Evolutionary conservation across 2,888 invertebrate genomes (phyloP), one percentile per base, ranked within the genome.

Genomic region (Anarsia innoxiella): DNA sequence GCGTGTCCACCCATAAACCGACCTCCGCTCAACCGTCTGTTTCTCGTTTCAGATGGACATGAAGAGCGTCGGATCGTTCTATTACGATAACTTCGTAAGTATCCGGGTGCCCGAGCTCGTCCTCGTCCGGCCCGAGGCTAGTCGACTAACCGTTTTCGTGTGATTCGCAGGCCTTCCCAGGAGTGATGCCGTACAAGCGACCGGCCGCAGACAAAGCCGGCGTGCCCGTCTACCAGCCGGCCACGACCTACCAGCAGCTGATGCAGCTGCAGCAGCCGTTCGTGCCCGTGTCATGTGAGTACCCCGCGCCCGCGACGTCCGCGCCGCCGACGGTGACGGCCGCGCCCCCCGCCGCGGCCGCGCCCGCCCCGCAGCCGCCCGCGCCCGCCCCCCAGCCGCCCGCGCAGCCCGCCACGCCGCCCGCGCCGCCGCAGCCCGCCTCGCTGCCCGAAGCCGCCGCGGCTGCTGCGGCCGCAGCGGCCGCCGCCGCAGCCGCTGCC

Each of bases 241-340:
- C 92, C 74, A 93, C 93, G 67, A 93, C 94, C 72, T 94, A 95
- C 88, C 96, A 96, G 87, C 96, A 96, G 87, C 90, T 96, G 86
- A 93, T 96, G 91, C 95, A 95, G 88, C 90, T 94, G 70, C 90
- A 93, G 87, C 95, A 95, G 91, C 96, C 95, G 85, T 96, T 95
- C 89, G 95, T 96, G 91, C 95, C 96, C 91, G 95, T 96, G 89
- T 95, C 96, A 93, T 96, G 96, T 96, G 96, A 97, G 96, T 95
- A 93, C 92, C 89, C 90, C 88, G 88, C 88, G 87, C 88, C 90
- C 83, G 88, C 89, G 66, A 84, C 89, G 74, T 83, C 86, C 66
- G 84, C 86, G 85, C 88, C 89, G 80, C 87, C 88, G 72, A 71
- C 78, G 65, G 79, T 73, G 66, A 61, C 59, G 51, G 58, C 67